Evolutionary conservation across 1,140 invertebrate species (phyloP), one percentile per base, ranked within the genome.

Genomic region (Homarus americanus): DNA sequence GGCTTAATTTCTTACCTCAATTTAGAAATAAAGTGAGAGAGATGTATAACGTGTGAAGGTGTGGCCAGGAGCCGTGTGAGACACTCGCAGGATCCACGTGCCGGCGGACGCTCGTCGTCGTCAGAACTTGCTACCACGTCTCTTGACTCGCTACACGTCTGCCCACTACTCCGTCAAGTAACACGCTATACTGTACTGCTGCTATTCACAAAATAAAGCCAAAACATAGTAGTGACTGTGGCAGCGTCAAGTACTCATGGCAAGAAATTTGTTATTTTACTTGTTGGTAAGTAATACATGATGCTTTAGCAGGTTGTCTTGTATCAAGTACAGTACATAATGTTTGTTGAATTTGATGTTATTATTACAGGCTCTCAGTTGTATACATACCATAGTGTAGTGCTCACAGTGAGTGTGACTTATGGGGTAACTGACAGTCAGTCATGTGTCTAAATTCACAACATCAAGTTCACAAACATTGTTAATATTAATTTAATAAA

Each of bases 1-100:
- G 88, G 88, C 88, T 83, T 88, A 90, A 90, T 90, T 83, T 90
- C 88, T 90, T 90, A 90, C 88, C 88, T 90, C 88, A 90, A 41
- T 90, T 90, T 90, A 90, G 88, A 90, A 80, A 90, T 90, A 83
- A 83, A 63, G 63, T 63, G 63, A 83, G 63, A 53, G 53, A 40
- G 76, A 79, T 79, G 76, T 44, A 88, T 80, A 72, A 90, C 63
- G 72, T 90, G 87, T 90, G 87, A 90, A 83, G 79, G 72, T 90
- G 80, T 90, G 88, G 88, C 80, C 80, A 76, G 69, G 69, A 83
- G 82, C 58, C 80, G 86, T 88, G 85, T 78, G 28, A 36, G 88
- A 76, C 44, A 58, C 49, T 49, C 38, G 78, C 58, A 63, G 69
- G 80, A 72, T 44, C 49, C 49, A n/a, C 53, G n/a, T 69, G 86